Evolutionary conservation across 2,113 vertebrate genomes (phyloP), one percentile per base, ranked within the genome.

Genomic region (Eptatretus burgeri): DNA sequence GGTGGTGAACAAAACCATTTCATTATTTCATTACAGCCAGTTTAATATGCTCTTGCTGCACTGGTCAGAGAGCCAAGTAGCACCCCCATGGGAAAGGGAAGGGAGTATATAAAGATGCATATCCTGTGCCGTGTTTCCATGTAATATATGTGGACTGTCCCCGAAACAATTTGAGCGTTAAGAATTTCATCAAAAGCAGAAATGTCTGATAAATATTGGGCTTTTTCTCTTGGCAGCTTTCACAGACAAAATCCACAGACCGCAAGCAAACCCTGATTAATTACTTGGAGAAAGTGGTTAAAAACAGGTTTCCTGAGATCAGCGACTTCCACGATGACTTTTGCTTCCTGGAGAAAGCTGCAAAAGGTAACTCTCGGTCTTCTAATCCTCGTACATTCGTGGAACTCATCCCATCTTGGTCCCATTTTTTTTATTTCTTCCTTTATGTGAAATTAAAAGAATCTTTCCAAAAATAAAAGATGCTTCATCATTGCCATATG

Each of bases 221-320:
- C 66, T 52, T 64, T 65, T 41, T 53, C 5, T 60, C 51, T 14
- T 64, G 62, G n/a, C 73, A 95, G 91, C 80, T 96, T 64, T 72
- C 88, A 75, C 86, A 95, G 76, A 96, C 91, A n/a, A 96, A 96
- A 63, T 93, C 88, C 2, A 96, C 91, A 0, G 91, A 96, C 76
- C 78, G 91, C 64, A 96, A 91, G 70, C 79, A 94, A 77, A 95
- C 88, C 0, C 66, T 96, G 70, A 78, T 96, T 67, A 83, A 96
- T 70, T 96, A 91, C 78, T 91, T 95, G 0, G 85, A 86, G 19
- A 75, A 93, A 66, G 83, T 82, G 1, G 80, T 91, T 69, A 83
- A 85, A 72, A 84, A 93, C 76, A 96, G 89, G 68, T 96, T 84
- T 72, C 74, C 80, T 0, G 87, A 93, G 65, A 73, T 96, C 70